Conservation (phyloP, 2,888 invertebrate species). For the Macaria notata region DNA sequence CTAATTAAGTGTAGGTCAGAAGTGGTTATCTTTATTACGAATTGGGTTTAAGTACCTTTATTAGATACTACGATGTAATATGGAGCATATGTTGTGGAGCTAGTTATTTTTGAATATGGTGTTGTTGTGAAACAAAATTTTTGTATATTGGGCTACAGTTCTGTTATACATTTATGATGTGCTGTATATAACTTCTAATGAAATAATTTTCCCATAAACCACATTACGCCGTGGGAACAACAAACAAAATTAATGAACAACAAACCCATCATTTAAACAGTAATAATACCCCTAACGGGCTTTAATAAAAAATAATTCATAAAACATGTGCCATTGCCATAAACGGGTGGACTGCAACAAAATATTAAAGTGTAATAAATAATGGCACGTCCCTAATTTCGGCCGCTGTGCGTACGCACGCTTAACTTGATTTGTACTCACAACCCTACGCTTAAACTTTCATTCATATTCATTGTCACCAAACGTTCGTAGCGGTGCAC, state of each 20-base stretch:
- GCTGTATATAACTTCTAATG: not conserved
- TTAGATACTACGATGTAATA: too few species aligned
- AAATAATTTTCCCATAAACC: conserved; percentile 33
- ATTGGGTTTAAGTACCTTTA: conserved; percentile 4
- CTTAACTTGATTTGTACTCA: conserved; percentile 64
- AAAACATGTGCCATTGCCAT: conserved; percentile 65
- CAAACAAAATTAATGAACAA: conserved; percentile 73
- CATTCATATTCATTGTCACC: conserved; percentile 72
- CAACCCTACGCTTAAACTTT: conserved; percentile 76
- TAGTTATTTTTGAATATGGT: too few species aligned
- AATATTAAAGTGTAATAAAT: conserved; percentile 80
- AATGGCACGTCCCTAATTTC: conserved; percentile 78
- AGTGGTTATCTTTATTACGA: conserved; percentile 3
- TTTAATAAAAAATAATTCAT: conserved; percentile 75
- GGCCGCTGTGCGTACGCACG: conserved; percentile 67
- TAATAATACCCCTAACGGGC: conserved; percentile 72
- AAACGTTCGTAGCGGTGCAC: conserved; percentile 53
- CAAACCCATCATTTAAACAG: conserved; percentile 65
- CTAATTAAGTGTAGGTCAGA: conserved; percentile 6
- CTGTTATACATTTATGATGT: too few species aligned
- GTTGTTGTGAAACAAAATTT: too few species aligned
- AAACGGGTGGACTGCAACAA: conserved; percentile 73
- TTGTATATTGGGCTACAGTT: too few species aligned
- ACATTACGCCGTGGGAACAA: conserved; percentile 68
- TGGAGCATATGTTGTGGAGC: too few species aligned